phyloP scores from a whole-genome alignment of 1,140 invertebrate genomes.

The Stegodyphus mimosarum region DNA sequence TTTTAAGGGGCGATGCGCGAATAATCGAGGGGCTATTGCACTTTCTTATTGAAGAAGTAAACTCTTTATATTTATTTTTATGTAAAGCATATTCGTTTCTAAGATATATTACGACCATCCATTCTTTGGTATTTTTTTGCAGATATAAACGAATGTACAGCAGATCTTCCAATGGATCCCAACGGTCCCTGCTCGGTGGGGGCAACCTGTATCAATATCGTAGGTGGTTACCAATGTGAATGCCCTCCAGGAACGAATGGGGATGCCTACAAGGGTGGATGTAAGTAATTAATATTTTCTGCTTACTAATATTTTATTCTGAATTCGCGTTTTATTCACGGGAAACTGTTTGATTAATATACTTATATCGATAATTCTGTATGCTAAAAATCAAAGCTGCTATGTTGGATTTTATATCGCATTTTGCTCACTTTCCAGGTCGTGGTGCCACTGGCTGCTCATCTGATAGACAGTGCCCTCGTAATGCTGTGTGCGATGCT shows the following conservation, averaged over 20 bases:
- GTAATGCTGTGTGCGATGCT: constrained; percentile 80
- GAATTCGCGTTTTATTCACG: background rate
- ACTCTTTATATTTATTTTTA: too few species aligned
- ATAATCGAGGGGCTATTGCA: too few species aligned
- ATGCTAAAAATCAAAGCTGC: background rate
- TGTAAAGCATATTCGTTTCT: too few species aligned
- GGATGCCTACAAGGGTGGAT: constrained; percentile 85
- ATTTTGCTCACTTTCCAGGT: constrained; percentile 22
- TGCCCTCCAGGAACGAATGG: constrained; percentile 84
- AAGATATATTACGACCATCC: too few species aligned
- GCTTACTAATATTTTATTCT: background rate
- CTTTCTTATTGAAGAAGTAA: too few species aligned
- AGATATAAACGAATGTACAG: constrained; percentile 83
- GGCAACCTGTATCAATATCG: constrained; percentile 86
- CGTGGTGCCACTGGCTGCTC: constrained; percentile 74
- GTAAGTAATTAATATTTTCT: constrained; percentile 69
- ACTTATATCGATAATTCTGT: background rate
- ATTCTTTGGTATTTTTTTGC: constrained; percentile 70
- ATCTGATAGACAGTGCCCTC: constrained; percentile 81
- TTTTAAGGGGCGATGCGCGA: too few species aligned
- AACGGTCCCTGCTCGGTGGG: constrained; percentile 81
- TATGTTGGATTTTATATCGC: background rate
- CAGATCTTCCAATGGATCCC: constrained; percentile 67
- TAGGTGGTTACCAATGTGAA: constrained; percentile 84
- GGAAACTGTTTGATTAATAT: background rate